Percentiles rank a stretch among this genome's conserved stretches.
Conservation (phyloP, 2,888 invertebrate species). For the Drosophila atripex region DNA sequence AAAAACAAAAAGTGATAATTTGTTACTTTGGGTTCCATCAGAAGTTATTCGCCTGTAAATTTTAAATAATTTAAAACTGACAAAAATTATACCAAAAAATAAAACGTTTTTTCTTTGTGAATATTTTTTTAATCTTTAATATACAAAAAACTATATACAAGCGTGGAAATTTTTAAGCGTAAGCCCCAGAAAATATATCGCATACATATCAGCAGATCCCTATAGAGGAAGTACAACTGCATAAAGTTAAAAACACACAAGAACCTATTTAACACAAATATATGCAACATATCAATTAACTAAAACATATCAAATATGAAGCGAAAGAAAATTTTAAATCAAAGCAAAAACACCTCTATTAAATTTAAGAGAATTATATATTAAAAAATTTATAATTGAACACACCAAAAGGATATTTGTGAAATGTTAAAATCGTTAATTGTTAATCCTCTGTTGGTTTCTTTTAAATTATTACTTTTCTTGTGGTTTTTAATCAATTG, state of each 20-base stretch:
- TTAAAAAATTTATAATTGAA: constrained; percentile 52
- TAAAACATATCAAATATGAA: constrained; percentile 37
- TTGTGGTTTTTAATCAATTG: constrained; percentile 41
- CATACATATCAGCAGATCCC: constrained; percentile 40
- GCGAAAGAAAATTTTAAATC: constrained; percentile 23
- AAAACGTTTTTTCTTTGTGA: constrained; percentile 28
- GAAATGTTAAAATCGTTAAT: constrained; percentile 16
- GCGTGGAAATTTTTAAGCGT: constrained; percentile 25
- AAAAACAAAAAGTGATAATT: constrained; percentile 45
- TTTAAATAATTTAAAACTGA: constrained; percentile 27
- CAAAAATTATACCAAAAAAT: constrained; percentile 11
- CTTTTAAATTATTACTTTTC: neutral
- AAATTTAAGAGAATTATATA: constrained; percentile 40
- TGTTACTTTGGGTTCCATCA: constrained; percentile 31
- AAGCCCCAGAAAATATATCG: constrained; percentile 41
- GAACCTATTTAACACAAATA: constrained; percentile 34
- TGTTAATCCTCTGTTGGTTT: neutral
- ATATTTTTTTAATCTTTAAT: constrained; percentile 36
- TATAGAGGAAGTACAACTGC: constrained; percentile 13
- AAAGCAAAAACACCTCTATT: constrained; percentile 18
- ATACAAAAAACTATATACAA: constrained; percentile 35
- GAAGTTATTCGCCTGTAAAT: constrained; percentile 25
- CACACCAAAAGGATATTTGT: constrained; percentile 59
- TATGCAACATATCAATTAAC: constrained; percentile 44
- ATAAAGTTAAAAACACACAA: constrained; percentile 30